Evolutionary conservation across 2,797 vertebrate genomes (phyloP), one percentile per base, ranked within the genome.

Genomic region (Diplodus sargus): DNA sequence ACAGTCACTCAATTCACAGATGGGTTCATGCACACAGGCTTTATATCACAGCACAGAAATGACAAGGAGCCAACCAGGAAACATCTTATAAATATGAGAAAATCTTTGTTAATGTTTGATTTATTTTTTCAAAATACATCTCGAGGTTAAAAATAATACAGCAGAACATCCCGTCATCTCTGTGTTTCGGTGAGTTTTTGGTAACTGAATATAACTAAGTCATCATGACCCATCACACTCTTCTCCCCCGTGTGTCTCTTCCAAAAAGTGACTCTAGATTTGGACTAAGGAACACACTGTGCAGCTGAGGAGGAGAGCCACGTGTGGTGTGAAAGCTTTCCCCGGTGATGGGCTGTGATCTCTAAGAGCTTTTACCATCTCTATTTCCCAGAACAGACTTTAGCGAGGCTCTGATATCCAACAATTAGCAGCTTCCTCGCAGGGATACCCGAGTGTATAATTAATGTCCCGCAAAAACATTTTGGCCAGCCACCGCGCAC

Each of bases 311-410:
- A 73, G 48, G 64, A 79, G 56, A 54, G 60, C 70, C 25, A 53
- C 2, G 51, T 74, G 82, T 58, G 81, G 80, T 63, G 57, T 85
- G 85, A 84, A 85, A 86, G 85, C 70, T 74, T 86, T 87, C 53
- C 74, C 48, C 58, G 39, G 58, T 85, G 86, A 90, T 84, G 34
- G 70, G 78, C 74, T 57, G 74, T 18, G 63, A 88, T 89, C 70
- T 88, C 78, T 86, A 76, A 90, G 83, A 90, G 92, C 92, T 93
- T 92, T 93, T 87, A 84, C 57, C 84, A 82, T 90, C 59, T 85
- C 73, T 70, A 58, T 79, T 92, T 91, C 89, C 89, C 82, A 87
- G 83, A 92, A 89, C 70, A 76, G 65, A 85, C 84, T 82, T 80
- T 68, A 84, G 76, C 48, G 79, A 88, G 83, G 72, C 74, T 87